phyloP scores from a whole-genome alignment of 1,140 invertebrate genomes.

The Campoletis sonorensis region DNA sequence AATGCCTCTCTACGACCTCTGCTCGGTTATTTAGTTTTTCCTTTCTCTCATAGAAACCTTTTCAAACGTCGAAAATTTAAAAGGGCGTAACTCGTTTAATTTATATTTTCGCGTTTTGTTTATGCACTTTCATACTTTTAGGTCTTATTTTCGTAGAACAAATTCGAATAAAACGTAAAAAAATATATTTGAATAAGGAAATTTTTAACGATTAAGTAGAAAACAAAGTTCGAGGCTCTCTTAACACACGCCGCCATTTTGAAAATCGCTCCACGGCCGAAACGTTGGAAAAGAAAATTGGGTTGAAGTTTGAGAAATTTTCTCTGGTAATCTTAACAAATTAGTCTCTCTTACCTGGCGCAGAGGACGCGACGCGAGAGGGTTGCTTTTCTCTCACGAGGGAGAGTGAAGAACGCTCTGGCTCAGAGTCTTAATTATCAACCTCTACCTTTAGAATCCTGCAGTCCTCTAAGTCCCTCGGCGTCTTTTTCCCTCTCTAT shows the following conservation, averaged over 20 bases:
- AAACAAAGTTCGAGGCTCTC: not conserved
- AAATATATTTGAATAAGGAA: not conserved
- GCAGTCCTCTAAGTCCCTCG: not conserved
- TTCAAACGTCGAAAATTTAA: no score
- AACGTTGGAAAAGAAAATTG: not conserved
- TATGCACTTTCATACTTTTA: no score
- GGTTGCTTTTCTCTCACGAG: not conserved
- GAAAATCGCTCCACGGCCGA: not conserved
- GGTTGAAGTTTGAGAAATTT: constrained; percentile 50
- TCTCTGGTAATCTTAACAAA: constrained; percentile 60
- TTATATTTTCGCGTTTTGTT: no score
- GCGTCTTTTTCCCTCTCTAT: not conserved
- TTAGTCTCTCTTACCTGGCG: constrained; percentile 50
- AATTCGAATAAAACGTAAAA: not conserved
- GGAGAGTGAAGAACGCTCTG: constrained; percentile 4
- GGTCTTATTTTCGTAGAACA: no score
- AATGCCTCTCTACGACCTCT: no score
- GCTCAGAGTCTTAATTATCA: constrained; percentile 55
- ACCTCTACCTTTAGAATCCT: constrained; percentile 25
- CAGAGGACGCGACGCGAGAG: not conserved
- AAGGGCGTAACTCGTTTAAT: no score
- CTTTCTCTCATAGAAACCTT: no score
- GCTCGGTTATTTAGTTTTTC: no score
- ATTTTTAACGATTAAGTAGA: no score
- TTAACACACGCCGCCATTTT: not conserved